Evolutionary conservation across 2,113 vertebrate genomes (phyloP), one percentile per base, ranked within the genome.

Genomic region (Ginglymostoma cirratum): DNA sequence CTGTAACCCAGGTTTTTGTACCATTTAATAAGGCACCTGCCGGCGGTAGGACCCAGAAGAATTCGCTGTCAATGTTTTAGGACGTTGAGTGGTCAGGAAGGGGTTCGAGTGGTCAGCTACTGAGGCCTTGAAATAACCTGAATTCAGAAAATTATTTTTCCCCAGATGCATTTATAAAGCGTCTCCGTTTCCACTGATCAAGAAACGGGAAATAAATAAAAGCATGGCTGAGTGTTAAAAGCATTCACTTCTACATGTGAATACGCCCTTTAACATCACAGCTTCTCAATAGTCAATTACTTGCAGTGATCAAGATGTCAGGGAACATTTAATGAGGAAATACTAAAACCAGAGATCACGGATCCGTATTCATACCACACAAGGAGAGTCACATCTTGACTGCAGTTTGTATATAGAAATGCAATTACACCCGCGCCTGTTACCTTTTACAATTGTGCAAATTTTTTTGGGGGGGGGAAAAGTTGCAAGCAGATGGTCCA

Each of bases 1-100:
- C 61, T 17, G 65, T 21, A 66, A 66, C 15, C 2, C 19, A 38
- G 52, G 6, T 93, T 90, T 93, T 90, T 15, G 23, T 5, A 38
- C 89, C 66, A 93, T 66, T 15, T 17, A 21, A n/a, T 10, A 19
- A 8, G 10, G 17, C 3, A 1, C 1, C 34, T 21, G 7, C 61
- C 4, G 89, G 89, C 89, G 61, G 34, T 66, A 93, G 89, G 89
- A 93, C 89, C 89, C 61, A 93, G 89, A 65, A 65, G 87, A 66
- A 93, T 93, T 93, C 89, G 38, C 34, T 67, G 5, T 19, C 94
- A 72, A 24, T 95, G 67, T 45, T 30, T 72, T 6, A 95, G 48
- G 94, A 95, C 38, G 34, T 38, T 66, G 34, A 76, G 69, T 95
- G 94, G 94, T 52, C 94, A 95, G 94, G 45, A 72, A 52, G 67